phyloP scores from a whole-genome alignment of 2,888 invertebrate genomes.

The Sclerodermus sp. region DNA sequence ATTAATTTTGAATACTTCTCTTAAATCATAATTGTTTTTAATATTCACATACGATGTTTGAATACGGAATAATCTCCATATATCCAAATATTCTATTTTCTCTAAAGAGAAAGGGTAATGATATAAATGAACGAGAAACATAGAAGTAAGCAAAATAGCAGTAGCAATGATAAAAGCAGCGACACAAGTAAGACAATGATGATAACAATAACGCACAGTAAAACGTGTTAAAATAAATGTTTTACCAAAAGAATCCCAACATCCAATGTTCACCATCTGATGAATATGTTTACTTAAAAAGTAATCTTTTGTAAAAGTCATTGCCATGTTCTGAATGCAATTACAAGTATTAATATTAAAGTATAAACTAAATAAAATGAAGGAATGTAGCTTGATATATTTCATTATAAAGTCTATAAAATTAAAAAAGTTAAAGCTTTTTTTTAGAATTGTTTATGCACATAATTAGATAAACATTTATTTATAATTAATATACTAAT shows the following conservation, averaged over 20 bases:
- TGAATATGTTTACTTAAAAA: slow-evolving; percentile 25
- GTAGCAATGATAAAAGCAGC: too few relatives aligned
- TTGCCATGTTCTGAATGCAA: neutral
- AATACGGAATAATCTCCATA: slow-evolving; percentile 13
- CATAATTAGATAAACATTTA: too few relatives aligned
- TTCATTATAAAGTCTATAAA: too few relatives aligned
- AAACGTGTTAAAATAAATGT: neutral
- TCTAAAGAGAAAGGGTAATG: too few relatives aligned
- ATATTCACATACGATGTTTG: slow-evolving; percentile 25
- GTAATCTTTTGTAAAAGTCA: slow-evolving; percentile 23
- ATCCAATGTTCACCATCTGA: slow-evolving; percentile 30
- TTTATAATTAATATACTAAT: too few relatives aligned
- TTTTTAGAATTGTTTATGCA: too few relatives aligned
- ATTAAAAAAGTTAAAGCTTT: too few relatives aligned
- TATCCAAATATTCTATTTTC: slow-evolving; percentile 19
- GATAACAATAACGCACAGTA: neutral
- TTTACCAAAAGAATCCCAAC: slow-evolving; percentile 27
- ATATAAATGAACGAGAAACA: too few relatives aligned
- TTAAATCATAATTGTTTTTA: slow-evolving; percentile 21
- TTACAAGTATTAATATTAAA: too few relatives aligned
- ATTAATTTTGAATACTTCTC: slow-evolving; percentile 30
- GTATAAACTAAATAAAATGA: too few relatives aligned
- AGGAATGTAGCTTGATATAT: too few relatives aligned
- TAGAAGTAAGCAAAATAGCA: too few relatives aligned
- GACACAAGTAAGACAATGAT: neutral